Evolutionary conservation across 1,140 invertebrate genomes (phyloP), one percentile per base, ranked within the genome.

Genomic region (Galendromus occidentalis): DNA sequence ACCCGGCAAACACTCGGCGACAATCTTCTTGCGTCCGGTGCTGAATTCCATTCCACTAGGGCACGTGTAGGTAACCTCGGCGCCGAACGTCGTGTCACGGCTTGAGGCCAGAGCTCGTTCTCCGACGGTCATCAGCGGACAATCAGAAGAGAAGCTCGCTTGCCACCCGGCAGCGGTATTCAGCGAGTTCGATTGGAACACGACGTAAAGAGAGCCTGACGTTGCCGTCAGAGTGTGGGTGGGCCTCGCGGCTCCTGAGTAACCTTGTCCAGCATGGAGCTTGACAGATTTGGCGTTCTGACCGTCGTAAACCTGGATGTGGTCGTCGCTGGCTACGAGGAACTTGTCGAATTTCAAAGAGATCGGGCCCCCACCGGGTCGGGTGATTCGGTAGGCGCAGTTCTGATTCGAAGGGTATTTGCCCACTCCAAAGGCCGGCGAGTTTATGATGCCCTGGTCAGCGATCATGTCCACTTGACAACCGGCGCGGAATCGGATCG

Each of bases 31-130:
- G 69, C 89, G 90, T 4, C 75, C 75, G 65, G 88, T 94, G 20
- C 88, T 86, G 75, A 96, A 95, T 78, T 95, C 91, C 78, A 93
- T 89, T 39, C 92, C 92, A 72, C 85, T 79, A 0, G 91, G 90
- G 75, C 92, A 96, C 7, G 87, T 86, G 72, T 92, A 94, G 44
- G 83, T 86, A 42, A 94, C 86, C 42, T 83, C 78, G 44, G 90
- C 92, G 69, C 89, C 91, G 77, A 93, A 94, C 51, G 87, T 85
- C 29, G 88, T 92, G 73, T 93, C 90, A 72, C 88, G 81, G 72
- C 85, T 91, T 18, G 90, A 92, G 33, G 88, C 87, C 71, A 92
- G 78, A 29, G 89, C 90, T 71, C 88, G 86, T 70, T 83, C 81
- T 51, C 91, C 91, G 14, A 89, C 84, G 72, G 84, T 80, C 33